Evolutionary conservation across 2,797 vertebrate species (phyloP).

Genomic region (Kryptolebias ocellatus): DNA sequence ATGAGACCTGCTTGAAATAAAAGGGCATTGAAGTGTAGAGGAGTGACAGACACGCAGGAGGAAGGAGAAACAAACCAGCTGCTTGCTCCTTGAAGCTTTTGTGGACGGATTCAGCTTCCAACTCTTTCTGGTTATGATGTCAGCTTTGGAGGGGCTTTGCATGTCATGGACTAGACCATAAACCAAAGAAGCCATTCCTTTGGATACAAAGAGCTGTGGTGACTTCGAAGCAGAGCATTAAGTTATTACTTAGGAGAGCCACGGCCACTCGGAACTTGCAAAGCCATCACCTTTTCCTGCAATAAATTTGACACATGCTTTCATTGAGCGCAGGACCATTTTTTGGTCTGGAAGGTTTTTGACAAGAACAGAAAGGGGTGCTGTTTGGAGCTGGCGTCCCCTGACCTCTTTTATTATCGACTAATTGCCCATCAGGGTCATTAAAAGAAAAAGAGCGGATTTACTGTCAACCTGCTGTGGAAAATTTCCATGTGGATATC

Average conservation of each 20-base stretch:
- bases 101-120: constrained; percentile 64
- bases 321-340: constrained; percentile 41
- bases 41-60: constrained; percentile 33
- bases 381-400: constrained; percentile 5
- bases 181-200: constrained; percentile 21
- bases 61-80: constrained; percentile 45
- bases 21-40: constrained; percentile 62
- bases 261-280: constrained; percentile 35
- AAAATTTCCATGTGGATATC: constrained; percentile 63
- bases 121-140: constrained; percentile 30
- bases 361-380: constrained; percentile 31
- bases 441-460: constrained; percentile 46
- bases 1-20: constrained; percentile 35
- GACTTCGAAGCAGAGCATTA: constrained; percentile 18
- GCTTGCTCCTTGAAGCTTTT: constrained; percentile 52
- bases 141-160: constrained; percentile 28
- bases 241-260: constrained; percentile 47
- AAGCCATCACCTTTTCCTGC: constrained; percentile 37
- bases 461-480: constrained; percentile 46
- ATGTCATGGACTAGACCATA: background rate
- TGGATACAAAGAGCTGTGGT: constrained; percentile 62
- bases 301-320: constrained; percentile 68
- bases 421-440: constrained; percentile 51
- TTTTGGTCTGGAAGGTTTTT: constrained; percentile 49
- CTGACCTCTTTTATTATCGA: constrained; percentile 9